Percentiles rank a stretch among this genome's conserved stretches.
These are phyloP conservation scores for Andricus quercusramuli DNA, from an alignment of 2,888 invertebrate species.

Conservation along the genomic window DNA sequence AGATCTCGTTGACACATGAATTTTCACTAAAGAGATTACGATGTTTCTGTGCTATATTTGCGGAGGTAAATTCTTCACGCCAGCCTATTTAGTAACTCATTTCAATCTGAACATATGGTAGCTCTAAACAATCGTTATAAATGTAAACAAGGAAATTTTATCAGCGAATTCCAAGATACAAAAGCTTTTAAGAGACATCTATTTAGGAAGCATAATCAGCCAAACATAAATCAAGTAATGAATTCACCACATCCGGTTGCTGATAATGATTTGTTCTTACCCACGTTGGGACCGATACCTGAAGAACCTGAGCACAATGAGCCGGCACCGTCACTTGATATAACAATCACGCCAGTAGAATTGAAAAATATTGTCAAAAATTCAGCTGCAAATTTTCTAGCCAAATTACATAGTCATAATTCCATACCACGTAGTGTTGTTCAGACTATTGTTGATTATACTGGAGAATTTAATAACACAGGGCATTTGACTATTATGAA, in stretches of 20 bases:
- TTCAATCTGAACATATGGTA: not conserved
- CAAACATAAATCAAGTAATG: not conserved
- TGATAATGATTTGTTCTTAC: not conserved
- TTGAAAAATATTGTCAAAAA: not conserved
- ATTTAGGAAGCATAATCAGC: not conserved
- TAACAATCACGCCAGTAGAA: not conserved
- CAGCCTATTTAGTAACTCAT: not conserved
- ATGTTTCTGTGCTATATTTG: too few relatives aligned
- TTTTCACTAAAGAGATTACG: too few relatives aligned
- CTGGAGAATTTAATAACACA: not conserved
- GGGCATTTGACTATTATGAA: not conserved
- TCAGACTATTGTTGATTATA: conserved; percentile 6
- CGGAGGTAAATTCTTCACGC: not conserved
- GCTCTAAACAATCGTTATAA: conserved; percentile 10
- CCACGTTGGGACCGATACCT: not conserved
- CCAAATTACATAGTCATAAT: not conserved
- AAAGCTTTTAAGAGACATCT: conserved; percentile 11
- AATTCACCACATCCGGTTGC: not conserved
- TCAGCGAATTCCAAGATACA: conserved; percentile 7
- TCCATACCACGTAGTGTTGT: not conserved
- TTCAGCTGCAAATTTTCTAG: not conserved
- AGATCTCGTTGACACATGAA: too few relatives aligned
- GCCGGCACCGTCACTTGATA: not conserved
- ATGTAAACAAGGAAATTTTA: conserved; percentile 3
- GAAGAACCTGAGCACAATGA: not conserved